These are phyloP conservation scores for Cataglyphis livida DNA, from an alignment of 2,888 invertebrate species.

Conservation along the genomic window DNA sequence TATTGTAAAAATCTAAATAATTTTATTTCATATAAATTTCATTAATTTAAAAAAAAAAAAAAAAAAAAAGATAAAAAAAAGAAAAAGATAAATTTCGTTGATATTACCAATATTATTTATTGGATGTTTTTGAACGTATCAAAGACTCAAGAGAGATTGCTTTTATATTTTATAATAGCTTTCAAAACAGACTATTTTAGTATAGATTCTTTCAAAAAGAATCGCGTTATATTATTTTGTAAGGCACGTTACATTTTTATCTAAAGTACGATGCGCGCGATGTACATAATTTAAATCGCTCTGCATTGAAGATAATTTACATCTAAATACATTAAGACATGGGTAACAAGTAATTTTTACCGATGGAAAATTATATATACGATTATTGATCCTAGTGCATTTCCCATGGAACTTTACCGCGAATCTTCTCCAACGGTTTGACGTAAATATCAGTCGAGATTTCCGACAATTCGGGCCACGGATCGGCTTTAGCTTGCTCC, in stretches of 20 bases:
- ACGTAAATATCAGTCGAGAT: constrained; percentile 91
- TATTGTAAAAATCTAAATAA: neutral
- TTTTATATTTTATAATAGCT: neutral
- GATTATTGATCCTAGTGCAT: neutral
- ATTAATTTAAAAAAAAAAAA: neutral
- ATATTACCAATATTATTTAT: neutral
- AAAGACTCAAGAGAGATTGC: neutral
- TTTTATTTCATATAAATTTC: neutral
- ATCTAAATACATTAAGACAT: neutral
- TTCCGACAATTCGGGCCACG: constrained; percentile 89
- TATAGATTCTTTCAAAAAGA: too few species aligned
- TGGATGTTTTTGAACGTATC: neutral
- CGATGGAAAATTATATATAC: neutral
- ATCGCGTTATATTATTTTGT: neutral
- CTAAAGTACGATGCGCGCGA: neutral
- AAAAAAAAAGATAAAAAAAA: too few species aligned
- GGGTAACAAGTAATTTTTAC: neutral
- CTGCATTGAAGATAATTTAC: neutral
- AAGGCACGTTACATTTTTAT: neutral
- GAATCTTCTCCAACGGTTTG: constrained; percentile 87
- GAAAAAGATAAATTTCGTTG: neutral
- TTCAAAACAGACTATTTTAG: neutral
- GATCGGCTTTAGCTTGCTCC: constrained; percentile 90
- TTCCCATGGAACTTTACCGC: constrained; percentile 73
- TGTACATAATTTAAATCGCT: neutral